A percentile compares a stretch with the other conserved stretches of the same genome.
These are phyloP conservation scores for Salvator merianae DNA, from an alignment of 2,113 vertebrate species.

Conservation along the genomic window DNA sequence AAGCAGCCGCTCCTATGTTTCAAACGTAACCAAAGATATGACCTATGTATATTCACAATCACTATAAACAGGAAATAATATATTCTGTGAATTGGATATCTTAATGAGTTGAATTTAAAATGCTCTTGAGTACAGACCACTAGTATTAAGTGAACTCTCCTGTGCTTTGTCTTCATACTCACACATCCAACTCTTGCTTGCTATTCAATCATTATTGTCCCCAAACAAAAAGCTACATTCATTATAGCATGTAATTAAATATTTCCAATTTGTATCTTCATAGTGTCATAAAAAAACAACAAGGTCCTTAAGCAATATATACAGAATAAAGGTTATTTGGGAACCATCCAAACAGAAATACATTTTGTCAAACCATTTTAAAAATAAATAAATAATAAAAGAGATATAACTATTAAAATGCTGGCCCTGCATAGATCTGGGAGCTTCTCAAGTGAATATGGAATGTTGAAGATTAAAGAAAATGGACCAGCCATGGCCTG, in stretches of 20 bases:
- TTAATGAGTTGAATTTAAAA: conserved; percentile 30
- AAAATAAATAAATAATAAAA: too few species aligned
- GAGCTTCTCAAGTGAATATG: too few species aligned
- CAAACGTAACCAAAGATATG: background rate
- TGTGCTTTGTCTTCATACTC: background rate
- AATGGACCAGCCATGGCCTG: too few species aligned
- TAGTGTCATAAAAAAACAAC: conserved; percentile 16
- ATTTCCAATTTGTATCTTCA: background rate
- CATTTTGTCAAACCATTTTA: conserved; percentile 24
- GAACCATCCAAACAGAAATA: conserved; percentile 39
- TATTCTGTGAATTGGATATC: conserved; percentile 3
- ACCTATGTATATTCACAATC: background rate
- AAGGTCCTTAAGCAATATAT: background rate
- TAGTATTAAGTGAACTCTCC: background rate
- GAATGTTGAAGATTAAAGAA: too few species aligned
- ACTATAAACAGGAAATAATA: background rate
- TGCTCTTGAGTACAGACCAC: background rate
- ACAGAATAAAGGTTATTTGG: conserved; percentile 7
- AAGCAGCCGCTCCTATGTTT: background rate
- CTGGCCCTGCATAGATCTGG: too few species aligned
- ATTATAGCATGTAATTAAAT: conserved; percentile 22
- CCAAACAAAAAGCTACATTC: conserved; percentile 3
- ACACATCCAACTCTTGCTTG: background rate
- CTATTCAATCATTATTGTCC: conserved; percentile 15
- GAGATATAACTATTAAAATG: too few species aligned